Conservation (phyloP, 2,113 vertebrate species). For the Bufo bufo region DNA sequence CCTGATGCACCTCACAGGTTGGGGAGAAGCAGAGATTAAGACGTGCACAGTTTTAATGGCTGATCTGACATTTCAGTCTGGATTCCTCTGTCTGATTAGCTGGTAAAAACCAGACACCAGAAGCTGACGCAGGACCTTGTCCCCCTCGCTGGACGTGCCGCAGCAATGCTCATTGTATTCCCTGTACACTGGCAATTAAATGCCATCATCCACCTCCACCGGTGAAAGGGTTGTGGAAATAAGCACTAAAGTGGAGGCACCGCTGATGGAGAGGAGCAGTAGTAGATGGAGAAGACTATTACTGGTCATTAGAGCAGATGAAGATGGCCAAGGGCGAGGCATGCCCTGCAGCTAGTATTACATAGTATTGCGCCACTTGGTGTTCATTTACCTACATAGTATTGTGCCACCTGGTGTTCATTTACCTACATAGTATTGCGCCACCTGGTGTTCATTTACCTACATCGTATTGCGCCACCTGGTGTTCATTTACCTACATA, state of each 20-base stretch:
- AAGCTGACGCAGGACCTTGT: slow-evolving; percentile 35
- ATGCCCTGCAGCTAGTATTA: no score
- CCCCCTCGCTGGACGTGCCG: slow-evolving; percentile 55
- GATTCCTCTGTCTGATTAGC: slow-evolving; percentile 59
- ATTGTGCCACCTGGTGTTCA: no score
- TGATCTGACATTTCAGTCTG: slow-evolving; percentile 67
- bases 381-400: no score
- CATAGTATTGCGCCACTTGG: no score
- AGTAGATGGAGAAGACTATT: slow-evolving; percentile 28
- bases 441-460: no score
- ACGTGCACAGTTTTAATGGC: slow-evolving; percentile 62
- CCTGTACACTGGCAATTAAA: background rate
- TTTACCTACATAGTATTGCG: no score
- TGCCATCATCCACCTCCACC: slow-evolving; percentile 54
- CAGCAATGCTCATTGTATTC: background rate
- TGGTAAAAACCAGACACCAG: background rate
- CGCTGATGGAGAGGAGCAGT: slow-evolving; percentile 1
- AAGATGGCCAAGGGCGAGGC: slow-evolving; percentile 10
- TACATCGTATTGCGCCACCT: no score
- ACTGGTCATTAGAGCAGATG: slow-evolving; percentile 51
- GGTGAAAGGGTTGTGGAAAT: slow-evolving; percentile 60
- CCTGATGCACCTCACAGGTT: slow-evolving; percentile 51
- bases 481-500: no score
- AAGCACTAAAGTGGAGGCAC: slow-evolving; percentile 38
- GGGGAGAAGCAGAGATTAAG: slow-evolving; percentile 63